Conservation (phyloP, 2,797 vertebrate genomes). For the Enteromius thamalakanensis region DNA sequence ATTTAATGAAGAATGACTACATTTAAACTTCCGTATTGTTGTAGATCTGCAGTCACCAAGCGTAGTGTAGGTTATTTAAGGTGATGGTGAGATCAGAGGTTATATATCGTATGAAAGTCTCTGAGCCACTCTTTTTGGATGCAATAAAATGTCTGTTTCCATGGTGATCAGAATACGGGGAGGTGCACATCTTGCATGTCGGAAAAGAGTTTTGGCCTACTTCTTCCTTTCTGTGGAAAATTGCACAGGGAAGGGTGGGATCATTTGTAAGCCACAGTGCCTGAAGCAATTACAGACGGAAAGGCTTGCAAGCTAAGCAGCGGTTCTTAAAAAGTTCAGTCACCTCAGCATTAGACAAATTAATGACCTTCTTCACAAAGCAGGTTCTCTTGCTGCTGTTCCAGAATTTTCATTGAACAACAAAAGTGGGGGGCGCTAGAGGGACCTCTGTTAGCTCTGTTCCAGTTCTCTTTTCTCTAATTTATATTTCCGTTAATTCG, state of each 20-base stretch:
- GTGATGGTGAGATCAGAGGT: neutral
- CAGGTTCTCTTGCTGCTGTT: neutral
- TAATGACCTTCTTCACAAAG: slow-evolving; percentile 23
- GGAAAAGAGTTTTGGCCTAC: slow-evolving; percentile 41
- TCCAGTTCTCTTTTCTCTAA: no score
- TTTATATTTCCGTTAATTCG: no score
- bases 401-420: neutral
- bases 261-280: slow-evolving; percentile 16
- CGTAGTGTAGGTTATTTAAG: neutral
- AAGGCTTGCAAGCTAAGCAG: slow-evolving; percentile 18
- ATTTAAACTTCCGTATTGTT: neutral
- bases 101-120: neutral
- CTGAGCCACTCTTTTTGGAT: neutral
- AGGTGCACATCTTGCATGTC: slow-evolving; percentile 7
- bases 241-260: neutral
- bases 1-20: neutral
- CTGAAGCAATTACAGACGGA: slow-evolving; percentile 4
- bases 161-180: slow-evolving; percentile 38
- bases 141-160: slow-evolving; percentile 43
- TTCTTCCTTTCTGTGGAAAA: slow-evolving; percentile 35
- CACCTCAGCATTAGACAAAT: slow-evolving; percentile 10
- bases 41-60: neutral
- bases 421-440: no score
- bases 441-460: no score
- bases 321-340: slow-evolving; percentile 14